A percentile compares a stretch with the other conserved stretches of the same genome.
These are phyloP conservation scores for Karalla daura DNA, from an alignment of 2,797 vertebrate genomes.

Conservation along the genomic window DNA sequence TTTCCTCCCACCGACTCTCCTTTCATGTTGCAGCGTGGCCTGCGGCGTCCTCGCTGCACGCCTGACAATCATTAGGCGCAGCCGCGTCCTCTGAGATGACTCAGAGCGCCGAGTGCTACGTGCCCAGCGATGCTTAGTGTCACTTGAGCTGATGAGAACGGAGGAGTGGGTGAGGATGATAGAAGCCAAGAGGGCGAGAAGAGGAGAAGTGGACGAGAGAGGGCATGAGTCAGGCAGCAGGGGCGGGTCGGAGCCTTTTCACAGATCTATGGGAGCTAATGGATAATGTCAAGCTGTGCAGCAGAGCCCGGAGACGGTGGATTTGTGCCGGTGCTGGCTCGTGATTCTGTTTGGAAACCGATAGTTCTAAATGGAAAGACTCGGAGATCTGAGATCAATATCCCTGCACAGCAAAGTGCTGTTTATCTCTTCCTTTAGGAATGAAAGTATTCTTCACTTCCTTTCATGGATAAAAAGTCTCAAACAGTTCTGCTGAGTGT, in stretches of 20 bases:
- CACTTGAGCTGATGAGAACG: conserved; percentile 50
- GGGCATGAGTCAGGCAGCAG: conserved; percentile 12
- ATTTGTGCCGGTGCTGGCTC: too few relatives aligned
- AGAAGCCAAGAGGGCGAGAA: conserved; percentile 15
- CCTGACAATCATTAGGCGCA: conserved; percentile 59
- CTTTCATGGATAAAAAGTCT: too few relatives aligned
- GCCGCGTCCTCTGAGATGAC: conserved; percentile 47
- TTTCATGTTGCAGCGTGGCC: conserved; percentile 66
- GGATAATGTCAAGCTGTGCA: conserved; percentile 36
- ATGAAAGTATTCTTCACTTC: too few relatives aligned
- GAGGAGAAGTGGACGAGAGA: conserved; percentile 20
- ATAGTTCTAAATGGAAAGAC: too few relatives aligned
- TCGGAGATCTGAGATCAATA: too few relatives aligned
- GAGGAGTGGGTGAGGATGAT: conserved; percentile 13
- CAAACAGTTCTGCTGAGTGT: too few relatives aligned
- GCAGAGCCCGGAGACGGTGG: conserved; percentile 5
- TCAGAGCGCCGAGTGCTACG: conserved; percentile 44
- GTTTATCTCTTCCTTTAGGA: too few relatives aligned
- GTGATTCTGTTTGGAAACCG: too few relatives aligned
- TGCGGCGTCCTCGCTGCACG: conserved; percentile 44
- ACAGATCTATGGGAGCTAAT: conserved; percentile 37
- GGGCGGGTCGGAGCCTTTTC: conserved; percentile 18
- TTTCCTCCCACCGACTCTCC: conserved; percentile 35
- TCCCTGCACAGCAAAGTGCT: too few relatives aligned
- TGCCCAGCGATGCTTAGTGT: conserved; percentile 40